Conservation (phyloP, 2,888 invertebrate species). For the Boloria selene region DNA sequence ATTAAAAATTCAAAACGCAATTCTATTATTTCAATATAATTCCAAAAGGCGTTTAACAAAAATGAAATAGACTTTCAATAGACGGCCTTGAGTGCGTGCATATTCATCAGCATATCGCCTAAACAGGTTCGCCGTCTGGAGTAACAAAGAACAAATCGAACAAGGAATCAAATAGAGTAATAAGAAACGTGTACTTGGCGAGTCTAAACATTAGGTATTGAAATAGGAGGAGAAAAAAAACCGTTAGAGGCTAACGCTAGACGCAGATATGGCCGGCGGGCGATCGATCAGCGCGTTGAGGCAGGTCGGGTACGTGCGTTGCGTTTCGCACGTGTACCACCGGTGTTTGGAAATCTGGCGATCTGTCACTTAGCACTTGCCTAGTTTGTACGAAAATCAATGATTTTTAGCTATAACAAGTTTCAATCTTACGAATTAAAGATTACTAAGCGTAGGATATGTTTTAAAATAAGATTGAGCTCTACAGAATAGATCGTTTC, state of each 20-base stretch:
- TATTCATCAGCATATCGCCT: slow-evolving; percentile 22
- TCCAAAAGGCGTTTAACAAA: slow-evolving; percentile 2
- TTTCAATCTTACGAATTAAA: neutral
- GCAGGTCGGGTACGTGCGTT: slow-evolving; percentile 65
- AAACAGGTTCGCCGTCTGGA: slow-evolving; percentile 30
- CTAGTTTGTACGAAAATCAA: neutral
- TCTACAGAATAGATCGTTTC: slow-evolving; percentile 31
- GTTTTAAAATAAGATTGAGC: slow-evolving; percentile 27
- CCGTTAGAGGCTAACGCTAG: slow-evolving; percentile 52
- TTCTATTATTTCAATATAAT: neutral
- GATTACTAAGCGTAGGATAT: neutral
- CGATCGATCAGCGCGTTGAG: slow-evolving; percentile 73
- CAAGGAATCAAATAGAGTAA: slow-evolving; percentile 19
- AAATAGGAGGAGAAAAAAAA: slow-evolving; percentile 41
- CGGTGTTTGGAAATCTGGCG: slow-evolving; percentile 32
- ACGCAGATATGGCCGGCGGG: slow-evolving; percentile 54
- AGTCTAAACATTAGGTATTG: slow-evolving; percentile 36
- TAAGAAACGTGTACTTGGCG: slow-evolving; percentile 31
- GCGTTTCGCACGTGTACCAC: slow-evolving; percentile 45
- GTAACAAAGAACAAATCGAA: slow-evolving; percentile 30
- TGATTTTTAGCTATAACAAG: neutral
- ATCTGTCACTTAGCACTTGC: slow-evolving; percentile 10
- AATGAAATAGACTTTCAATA: slow-evolving; percentile 22
- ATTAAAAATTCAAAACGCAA: no score
- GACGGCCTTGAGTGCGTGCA: slow-evolving; percentile 31